A percentile compares a stretch with the other conserved stretches of the same genome.
phyloP scores from a whole-genome alignment of 2,113 vertebrate genomes.

The Ammospiza nelsoni region DNA sequence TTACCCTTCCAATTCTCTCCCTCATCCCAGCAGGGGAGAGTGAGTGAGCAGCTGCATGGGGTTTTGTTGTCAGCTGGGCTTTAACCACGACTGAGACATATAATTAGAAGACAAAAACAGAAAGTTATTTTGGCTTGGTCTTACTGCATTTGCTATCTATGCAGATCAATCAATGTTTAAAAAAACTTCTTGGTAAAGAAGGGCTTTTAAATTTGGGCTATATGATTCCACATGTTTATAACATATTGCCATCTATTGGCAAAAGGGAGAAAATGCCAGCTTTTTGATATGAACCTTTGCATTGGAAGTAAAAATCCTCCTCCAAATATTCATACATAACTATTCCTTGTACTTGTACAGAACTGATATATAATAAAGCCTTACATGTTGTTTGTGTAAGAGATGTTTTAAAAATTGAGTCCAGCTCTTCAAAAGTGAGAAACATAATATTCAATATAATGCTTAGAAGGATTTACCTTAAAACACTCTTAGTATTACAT shows the following conservation, averaged over 20 bases:
- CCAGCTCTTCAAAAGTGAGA: not conserved
- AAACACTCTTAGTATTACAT: not conserved
- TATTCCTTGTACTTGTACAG: not conserved
- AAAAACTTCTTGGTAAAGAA: slow-evolving; percentile 15
- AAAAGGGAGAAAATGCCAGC: not conserved
- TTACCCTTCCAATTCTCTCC: not conserved
- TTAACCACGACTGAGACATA: not conserved
- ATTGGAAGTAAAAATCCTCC: not conserved
- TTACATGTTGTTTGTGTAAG: not conserved
- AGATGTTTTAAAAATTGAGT: not conserved
- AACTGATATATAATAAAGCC: not conserved
- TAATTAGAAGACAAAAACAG: not conserved
- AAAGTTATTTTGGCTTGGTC: slow-evolving; percentile 28
- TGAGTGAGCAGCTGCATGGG: not conserved
- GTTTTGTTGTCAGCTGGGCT: not conserved
- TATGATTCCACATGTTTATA: slow-evolving; percentile 6
- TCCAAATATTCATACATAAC: not conserved
- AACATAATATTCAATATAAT: not conserved
- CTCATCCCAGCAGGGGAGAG: not conserved
- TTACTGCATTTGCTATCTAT: slow-evolving; percentile 43
- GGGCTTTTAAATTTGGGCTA: not conserved
- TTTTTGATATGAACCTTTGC: not conserved
- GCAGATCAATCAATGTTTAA: slow-evolving; percentile 49
- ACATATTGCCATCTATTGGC: slow-evolving; percentile 73
- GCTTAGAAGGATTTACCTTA: not conserved